Evolutionary conservation across 1,140 invertebrate species (phyloP).

Genomic region (Harpegnathos saltator): DNA sequence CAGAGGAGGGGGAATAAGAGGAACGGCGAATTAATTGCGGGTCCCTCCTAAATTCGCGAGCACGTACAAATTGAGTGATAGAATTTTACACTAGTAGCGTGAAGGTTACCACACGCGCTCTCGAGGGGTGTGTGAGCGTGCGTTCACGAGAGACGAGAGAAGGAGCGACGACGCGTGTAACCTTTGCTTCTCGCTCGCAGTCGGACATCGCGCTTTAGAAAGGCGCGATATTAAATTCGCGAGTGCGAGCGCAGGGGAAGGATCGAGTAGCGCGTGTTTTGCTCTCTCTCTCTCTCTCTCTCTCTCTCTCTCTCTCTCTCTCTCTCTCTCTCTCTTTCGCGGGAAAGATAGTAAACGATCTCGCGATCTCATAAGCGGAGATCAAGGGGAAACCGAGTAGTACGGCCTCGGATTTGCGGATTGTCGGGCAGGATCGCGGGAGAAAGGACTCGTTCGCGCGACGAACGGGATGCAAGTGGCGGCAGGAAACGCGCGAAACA

Average conservation of each 20-base stretch:
- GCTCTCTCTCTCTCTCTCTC: too few species aligned
- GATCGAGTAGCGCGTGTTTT: neutral
- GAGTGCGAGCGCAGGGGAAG: neutral
- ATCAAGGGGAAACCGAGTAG: neutral
- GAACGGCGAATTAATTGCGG: too few species aligned
- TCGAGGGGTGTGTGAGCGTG: slow-evolving; percentile 44
- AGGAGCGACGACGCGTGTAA: slow-evolving; percentile 52
- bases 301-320: too few species aligned
- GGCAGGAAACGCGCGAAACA: neutral
- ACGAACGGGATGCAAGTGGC: neutral
- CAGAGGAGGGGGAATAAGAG: too few species aligned
- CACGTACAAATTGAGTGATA: neutral
- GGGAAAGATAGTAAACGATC: slow-evolving; percentile 13
- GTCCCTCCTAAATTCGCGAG: neutral
- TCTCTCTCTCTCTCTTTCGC: neutral
- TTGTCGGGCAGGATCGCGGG: neutral
- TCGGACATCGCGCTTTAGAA: slow-evolving; percentile 64
- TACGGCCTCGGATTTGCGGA: neutral
- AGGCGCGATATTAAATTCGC: slow-evolving; percentile 55
- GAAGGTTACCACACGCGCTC: slow-evolving; percentile 66
- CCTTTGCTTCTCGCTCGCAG: slow-evolving; percentile 62
- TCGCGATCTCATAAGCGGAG: neutral
- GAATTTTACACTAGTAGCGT: slow-evolving; percentile 27
- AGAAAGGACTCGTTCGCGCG: too few species aligned
- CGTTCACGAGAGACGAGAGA: too few species aligned